Conservation (phyloP, 2,797 vertebrate species). For the Leuciscus waleckii region DNA sequence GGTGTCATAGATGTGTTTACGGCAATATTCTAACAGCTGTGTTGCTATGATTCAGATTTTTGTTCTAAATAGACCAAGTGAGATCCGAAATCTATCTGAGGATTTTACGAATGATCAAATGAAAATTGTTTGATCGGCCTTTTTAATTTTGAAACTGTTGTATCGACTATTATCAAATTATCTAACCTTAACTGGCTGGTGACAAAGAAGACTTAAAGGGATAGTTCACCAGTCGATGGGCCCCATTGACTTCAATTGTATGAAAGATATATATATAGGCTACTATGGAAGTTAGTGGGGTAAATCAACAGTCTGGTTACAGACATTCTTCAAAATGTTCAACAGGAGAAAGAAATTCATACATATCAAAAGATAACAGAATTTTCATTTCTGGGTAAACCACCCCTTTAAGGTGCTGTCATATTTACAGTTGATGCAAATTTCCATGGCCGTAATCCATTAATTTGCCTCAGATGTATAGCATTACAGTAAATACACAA, state of each 20-base stretch:
- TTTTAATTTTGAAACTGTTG: background rate
- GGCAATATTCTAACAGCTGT: conserved; percentile 15
- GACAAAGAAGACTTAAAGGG: background rate
- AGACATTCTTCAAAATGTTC: background rate
- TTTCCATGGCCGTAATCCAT: background rate
- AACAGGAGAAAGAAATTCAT: background rate
- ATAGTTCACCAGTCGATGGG: background rate
- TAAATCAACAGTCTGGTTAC: background rate
- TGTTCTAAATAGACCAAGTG: background rate
- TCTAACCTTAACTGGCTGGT: background rate
- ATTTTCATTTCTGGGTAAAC: background rate
- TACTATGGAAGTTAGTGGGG: too few relatives aligned
- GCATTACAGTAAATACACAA: background rate
- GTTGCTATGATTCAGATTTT: conserved; percentile 26
- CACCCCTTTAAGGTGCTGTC: background rate
- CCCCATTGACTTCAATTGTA: too few relatives aligned
- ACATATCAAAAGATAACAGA: background rate
- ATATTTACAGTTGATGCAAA: background rate
- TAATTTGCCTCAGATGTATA: too few relatives aligned
- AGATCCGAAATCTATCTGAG: background rate
- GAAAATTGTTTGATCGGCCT: background rate
- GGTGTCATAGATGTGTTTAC: conserved; percentile 40
- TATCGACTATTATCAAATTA: background rate
- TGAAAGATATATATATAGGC: too few relatives aligned
- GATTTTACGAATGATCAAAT: background rate